These are phyloP conservation scores for Sinohyriopsis cumingii DNA, from an alignment of 2,888 invertebrate species.

Conservation along the genomic window DNA sequence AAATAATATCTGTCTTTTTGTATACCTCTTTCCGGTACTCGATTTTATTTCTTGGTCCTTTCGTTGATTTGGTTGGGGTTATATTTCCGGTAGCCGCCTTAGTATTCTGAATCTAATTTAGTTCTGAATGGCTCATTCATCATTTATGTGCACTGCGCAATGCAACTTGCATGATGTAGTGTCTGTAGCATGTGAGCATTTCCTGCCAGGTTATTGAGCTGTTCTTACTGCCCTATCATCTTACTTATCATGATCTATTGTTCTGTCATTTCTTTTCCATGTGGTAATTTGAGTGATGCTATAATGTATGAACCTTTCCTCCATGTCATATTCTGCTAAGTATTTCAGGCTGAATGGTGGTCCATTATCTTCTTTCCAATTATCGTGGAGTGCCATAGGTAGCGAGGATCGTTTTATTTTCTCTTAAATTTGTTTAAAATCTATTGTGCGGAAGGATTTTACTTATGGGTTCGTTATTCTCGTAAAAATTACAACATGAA, in stretches of 20 bases:
- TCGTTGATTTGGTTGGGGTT: not conserved
- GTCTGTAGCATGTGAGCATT: too few species aligned
- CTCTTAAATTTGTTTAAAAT: slow-evolving; percentile 1
- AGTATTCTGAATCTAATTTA: too few species aligned
- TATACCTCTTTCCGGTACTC: slow-evolving; percentile 1
- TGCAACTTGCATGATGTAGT: too few species aligned
- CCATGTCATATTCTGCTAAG: slow-evolving; percentile 13
- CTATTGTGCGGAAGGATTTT: slow-evolving; percentile 7
- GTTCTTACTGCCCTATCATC: not conserved
- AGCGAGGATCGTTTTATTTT: slow-evolving; percentile 13
- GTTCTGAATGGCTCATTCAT: too few species aligned
- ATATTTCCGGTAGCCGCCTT: not conserved
- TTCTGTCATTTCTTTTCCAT: slow-evolving; percentile 11
- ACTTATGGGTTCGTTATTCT: slow-evolving; percentile 15
- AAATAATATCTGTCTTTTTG: not conserved
- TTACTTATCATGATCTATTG: slow-evolving; percentile 6
- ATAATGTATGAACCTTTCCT: slow-evolving; percentile 16
- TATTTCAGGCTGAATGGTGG: slow-evolving; percentile 20
- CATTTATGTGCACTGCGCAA: too few species aligned
- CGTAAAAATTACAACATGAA: slow-evolving; percentile 4
- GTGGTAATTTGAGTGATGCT: slow-evolving; percentile 6
- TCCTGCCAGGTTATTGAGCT: too few species aligned
- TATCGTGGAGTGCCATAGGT: slow-evolving; percentile 12
- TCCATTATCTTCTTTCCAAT: slow-evolving; percentile 16
- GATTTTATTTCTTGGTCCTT: not conserved